Conservation (phyloP, 2,113 vertebrate genomes). For the Podilymbus podiceps region DNA sequence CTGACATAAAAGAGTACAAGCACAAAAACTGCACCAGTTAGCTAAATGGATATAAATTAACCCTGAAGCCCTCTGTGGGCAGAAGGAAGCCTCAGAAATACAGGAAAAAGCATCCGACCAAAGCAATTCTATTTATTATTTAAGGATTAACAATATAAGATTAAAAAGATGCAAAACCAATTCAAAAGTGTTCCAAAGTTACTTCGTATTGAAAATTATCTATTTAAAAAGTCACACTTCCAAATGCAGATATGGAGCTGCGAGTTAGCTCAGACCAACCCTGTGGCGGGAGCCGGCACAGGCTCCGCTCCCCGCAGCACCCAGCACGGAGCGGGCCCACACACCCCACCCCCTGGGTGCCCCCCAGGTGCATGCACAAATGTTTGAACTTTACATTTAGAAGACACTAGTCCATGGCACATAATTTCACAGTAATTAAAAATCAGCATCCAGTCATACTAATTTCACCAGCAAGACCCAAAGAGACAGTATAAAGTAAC, state of each 20-base stretch:
- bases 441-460: background rate
- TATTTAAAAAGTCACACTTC: background rate
- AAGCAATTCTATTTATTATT: constrained; percentile 7
- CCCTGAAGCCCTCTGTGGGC: background rate
- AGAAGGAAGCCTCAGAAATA: background rate
- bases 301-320: background rate
- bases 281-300: background rate
- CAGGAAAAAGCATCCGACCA: background rate
- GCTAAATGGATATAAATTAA: constrained; percentile 57
- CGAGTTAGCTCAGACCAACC: background rate
- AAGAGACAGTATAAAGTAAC: background rate
- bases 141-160: background rate
- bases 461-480: background rate
- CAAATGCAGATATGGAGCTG: background rate
- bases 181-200: background rate
- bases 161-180: background rate
- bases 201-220: background rate
- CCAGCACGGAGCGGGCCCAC: fast-evolving
- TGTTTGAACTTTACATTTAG: background rate
- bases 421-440: background rate
- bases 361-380: fast-evolving
- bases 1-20: background rate
- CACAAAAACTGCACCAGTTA: background rate
- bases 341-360: fast-evolving
- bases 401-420: background rate